These are phyloP conservation scores for Cancer borealis DNA, from an alignment of 2,888 invertebrate species.

Conservation along the genomic window DNA sequence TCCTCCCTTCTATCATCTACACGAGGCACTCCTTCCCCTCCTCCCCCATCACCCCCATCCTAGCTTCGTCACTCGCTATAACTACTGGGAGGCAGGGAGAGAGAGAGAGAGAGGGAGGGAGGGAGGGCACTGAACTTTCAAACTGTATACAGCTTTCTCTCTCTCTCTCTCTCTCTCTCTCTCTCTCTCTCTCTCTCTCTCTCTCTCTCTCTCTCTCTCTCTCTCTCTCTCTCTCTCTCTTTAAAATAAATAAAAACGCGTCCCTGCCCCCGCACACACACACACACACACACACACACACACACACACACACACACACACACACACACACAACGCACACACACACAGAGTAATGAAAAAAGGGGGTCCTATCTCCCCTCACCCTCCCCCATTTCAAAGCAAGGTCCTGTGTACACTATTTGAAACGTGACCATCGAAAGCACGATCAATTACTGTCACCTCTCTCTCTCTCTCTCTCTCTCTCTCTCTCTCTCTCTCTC, in stretches of 20 bases:
- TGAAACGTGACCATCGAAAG: no score
- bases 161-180: conserved; percentile 21
- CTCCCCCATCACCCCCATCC: background rate
- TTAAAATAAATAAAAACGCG: background rate
- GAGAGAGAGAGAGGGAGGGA: background rate
- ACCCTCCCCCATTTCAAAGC: no score
- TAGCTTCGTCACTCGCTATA: background rate
- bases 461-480: no score
- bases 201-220: conserved; percentile 32
- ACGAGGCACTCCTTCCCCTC: background rate
- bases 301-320: background rate
- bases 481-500: no score
- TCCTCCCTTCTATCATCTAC: background rate
- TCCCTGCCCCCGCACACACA: background rate
- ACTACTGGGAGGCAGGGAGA: background rate
- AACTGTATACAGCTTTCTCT: conserved; percentile 20
- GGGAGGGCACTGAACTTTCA: conserved; percentile 9
- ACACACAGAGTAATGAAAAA: background rate
- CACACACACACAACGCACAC: background rate
- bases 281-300: conserved; percentile 17
- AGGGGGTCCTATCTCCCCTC: no score
- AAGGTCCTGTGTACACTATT: no score
- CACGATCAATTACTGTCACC: no score
- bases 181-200: conserved; percentile 26
- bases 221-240: conserved; percentile 32